Base-by-base conservation (phyloP, 2,888 invertebrate species). In the Sarcophaga caerulescens region DNA sequence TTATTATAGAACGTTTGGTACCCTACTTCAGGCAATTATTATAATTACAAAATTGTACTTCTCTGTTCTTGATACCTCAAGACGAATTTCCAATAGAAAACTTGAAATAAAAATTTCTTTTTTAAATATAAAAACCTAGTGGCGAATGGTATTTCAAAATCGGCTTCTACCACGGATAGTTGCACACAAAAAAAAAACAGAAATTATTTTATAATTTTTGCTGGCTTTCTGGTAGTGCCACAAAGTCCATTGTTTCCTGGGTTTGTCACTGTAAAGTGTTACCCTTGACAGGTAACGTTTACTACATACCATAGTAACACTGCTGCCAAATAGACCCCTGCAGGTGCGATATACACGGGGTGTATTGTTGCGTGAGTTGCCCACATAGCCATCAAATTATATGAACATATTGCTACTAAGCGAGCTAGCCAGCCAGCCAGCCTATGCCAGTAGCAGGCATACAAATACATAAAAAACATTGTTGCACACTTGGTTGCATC, bases 311-410 rank as follows among this genome's bases (percentile, higher is more conserved):
- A 65, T 71, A 75, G 79, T 79, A 65, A 70, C 79, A 70, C 69
- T 45, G 60, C 60, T 66, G 60, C 47, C 65, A 84, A 80, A 80
- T 68, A 80, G 84, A 75, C 79, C 79, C 84, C 84, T 84, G 84
- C 84, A 84, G 84, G 84, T 84, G 84, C 74, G 79, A 75, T 75
- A 80, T 47, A 60, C 84, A 76, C 79, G 65, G 79, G 75, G 75
- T 80, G 84, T 66, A 60, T 60, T 63, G 69, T 84, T 84, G 84
- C 84, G 84, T 84, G 84, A 80, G 84, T 75, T 80, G 75, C 70
- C 75, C 79, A 84, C 70, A 75, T 71, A 75, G 47, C 62, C 57
- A 45, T 44, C 52, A 74, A 74, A 74, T 52, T 60, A 60, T 19
- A 60, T 60, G n/a, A n/a, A 25, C 23, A 68, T 80, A 47, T 60